Evolutionary conservation across 2,113 vertebrate genomes (phyloP).

Genomic region (Plotosus lineatus): DNA sequence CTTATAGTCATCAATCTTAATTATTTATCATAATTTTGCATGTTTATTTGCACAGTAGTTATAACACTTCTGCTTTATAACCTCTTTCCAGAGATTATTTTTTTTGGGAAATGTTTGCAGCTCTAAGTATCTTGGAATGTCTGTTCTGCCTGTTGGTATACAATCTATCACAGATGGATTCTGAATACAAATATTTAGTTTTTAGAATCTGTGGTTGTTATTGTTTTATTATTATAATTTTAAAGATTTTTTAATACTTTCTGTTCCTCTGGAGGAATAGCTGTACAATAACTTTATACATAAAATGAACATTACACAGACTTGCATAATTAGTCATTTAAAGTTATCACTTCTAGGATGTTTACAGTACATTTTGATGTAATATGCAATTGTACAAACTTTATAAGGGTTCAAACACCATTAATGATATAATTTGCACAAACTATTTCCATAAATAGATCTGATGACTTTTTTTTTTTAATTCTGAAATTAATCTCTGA

Average conservation of each 20-base stretch:
- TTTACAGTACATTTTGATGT: slow-evolving; percentile 32
- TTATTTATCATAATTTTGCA: background rate
- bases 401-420: background rate
- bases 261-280: background rate
- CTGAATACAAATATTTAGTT: background rate
- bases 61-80: background rate
- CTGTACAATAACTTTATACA: slow-evolving; percentile 6
- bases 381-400: slow-evolving; percentile 24
- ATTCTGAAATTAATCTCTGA: background rate
- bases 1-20: slow-evolving; percentile 4
- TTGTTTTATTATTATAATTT: background rate
- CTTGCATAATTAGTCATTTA: background rate
- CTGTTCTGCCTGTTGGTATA: background rate
- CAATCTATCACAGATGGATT: background rate
- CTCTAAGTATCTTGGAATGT: slow-evolving; percentile 12
- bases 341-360: slow-evolving; percentile 8
- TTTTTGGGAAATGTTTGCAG: slow-evolving; percentile 25
- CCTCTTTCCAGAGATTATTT: background rate
- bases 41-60: slow-evolving; percentile 24
- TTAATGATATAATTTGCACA: slow-evolving; percentile 17
- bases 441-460: background rate
- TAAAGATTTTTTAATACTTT: slow-evolving; percentile 12
- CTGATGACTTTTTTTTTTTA: background rate
- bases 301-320: background rate
- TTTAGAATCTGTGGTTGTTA: background rate